Base-by-base conservation (phyloP, 2,888 invertebrate genomes). In the Orthosia gracilis region DNA sequence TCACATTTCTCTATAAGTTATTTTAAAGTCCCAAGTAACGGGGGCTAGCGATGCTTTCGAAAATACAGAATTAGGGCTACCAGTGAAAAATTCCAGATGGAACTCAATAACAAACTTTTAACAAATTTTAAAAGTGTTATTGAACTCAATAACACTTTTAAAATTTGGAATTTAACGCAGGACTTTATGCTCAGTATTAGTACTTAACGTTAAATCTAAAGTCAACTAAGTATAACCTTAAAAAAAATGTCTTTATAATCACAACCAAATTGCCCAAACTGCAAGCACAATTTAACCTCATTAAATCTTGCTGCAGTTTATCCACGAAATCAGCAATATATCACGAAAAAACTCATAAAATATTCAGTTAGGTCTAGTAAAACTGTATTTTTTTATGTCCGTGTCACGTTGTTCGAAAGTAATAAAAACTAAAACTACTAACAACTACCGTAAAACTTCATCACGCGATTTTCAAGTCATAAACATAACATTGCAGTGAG, bases 341-440 rank as follows among this genome's bases (percentile, higher is more conserved):
- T 69, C 31, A 40, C 49, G 55, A 74, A 77, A 74, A 45, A 11
- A 31, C 17, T 65, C 49, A 54, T 82, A 73, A 82, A 78, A 78
- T 78, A 78, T 80, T 72, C 76, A 76, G 52, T 69, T 62, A 70
- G 13, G 47, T 70, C 40, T 59, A 62, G 64, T 70, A 58, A 68
- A 69, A 52, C 47, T 18, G 70, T 31, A 74, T 74, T 76, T 77
- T 83, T 40, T 79, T 76, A 81, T 74, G 77, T 70, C 58, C 61
- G 52, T 55, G 74, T 80, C 70, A 73, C 69, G 77, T 73, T 70
- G 65, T 61, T 69, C 4, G 62, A 79, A 63, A 75, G 66, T 73
- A 59, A 79, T 74, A 78, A 82, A 81, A 82, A 77, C 78, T 64
- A 59, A 66, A 78, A 76, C 69, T 59, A 59, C 64, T 61, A 54